Evolutionary conservation across 2,113 vertebrate species (phyloP), one percentile per base, ranked within the genome.

Genomic region (Tupaia tana): DNA sequence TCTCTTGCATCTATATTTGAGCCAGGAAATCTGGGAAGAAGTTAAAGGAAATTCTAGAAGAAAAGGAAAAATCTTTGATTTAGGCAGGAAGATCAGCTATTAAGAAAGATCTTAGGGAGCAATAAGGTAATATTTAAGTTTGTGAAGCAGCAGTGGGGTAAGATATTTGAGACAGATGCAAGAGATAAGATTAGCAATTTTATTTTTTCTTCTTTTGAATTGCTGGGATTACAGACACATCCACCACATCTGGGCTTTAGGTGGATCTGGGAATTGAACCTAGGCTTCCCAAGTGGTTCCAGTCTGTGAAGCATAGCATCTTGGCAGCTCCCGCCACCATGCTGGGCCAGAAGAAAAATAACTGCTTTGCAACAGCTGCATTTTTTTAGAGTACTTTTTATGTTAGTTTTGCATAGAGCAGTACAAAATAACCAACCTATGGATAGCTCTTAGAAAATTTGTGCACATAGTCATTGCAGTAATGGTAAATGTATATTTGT

Each of bases 401-500:
- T 31, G 24, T 69, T 86, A 83, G 69, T 86, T 96, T 88, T 63
- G 19, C 71, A 66, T 81, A 85, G 56, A 87, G 59, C 86, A 96
- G 18, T 89, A 29, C 31, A 74, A 85, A 87, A 63, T 93, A 71
- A 94, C 75, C 6, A 43, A 52, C 43, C 66, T 85, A 19, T 91
- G 25, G 19, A 14, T 93, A 34, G 89, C 29, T 63, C 67, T 94
- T 67, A 81, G 29, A 80, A 78, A 79, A 81, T 93, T 92, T 22
- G 8, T 83, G 52, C 4, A 86, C 6, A 71, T 27, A 73, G 11
- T 54, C 22, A 24, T 93, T 95, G 34, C 19, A 92, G 0, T 82
- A 93, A 88, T 66, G 43, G 19, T 96, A 25, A 96, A 78, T 94
- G n/a, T 90, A 6, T 96, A 7, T 91, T 85, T 93, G 3, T 86